Conservation (phyloP, 2,888 invertebrate species). For the Drosophila quinaria region DNA sequence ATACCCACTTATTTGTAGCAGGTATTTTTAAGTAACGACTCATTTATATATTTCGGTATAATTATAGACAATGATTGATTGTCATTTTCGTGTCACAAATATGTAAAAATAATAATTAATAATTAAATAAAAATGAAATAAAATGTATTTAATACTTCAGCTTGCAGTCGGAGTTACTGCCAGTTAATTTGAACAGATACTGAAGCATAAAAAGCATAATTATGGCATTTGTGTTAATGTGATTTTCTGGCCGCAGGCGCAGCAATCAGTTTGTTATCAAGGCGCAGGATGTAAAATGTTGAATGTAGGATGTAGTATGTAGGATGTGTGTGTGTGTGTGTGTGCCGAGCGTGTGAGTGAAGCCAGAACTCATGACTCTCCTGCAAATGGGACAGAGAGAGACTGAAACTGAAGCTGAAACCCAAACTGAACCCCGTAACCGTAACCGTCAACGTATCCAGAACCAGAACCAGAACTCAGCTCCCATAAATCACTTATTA, state of each 20-base stretch:
- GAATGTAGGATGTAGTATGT: conserved; percentile 3
- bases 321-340: conserved; percentile 11
- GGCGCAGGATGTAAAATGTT: conserved; percentile 53
- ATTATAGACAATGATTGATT: too few relatives aligned
- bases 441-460: conserved; percentile 11
- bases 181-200: neutral
- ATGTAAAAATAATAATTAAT: neutral
- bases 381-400: conserved; percentile 10
- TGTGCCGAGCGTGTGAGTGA: conserved; percentile 21
- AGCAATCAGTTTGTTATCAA: conserved; percentile 71
- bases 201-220: conserved; percentile 77
- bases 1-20: too few relatives aligned
- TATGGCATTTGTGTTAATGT: conserved; percentile 84
- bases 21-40: too few relatives aligned
- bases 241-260: conserved; percentile 80
- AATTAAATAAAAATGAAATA: neutral
- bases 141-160: neutral
- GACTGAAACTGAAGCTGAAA: conserved; percentile 1
- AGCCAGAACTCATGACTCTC: conserved; percentile 33
- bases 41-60: too few relatives aligned
- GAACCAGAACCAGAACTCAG: conserved; percentile 46
- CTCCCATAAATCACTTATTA: conserved; percentile 86
- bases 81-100: neutral
- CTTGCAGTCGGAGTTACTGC: neutral
- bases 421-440: conserved; percentile 8